phyloP scores from a whole-genome alignment of 2,888 invertebrate genomes.

The Megalurothrips usitatus region DNA sequence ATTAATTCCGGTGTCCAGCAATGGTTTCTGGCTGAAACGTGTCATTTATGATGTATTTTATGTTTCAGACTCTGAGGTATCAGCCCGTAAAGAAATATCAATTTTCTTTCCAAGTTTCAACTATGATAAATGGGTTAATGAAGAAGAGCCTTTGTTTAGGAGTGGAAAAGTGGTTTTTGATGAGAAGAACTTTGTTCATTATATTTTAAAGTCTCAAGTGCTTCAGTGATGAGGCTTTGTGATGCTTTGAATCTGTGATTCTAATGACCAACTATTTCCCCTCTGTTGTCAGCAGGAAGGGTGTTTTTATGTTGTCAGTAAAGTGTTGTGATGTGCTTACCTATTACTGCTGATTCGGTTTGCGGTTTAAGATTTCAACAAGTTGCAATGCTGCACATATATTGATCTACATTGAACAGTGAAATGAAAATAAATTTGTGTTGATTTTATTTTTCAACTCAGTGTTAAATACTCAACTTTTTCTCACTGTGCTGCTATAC shows the following conservation, averaged over 20 bases:
- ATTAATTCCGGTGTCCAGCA: too few species aligned
- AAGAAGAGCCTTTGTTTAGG: conserved; percentile 51
- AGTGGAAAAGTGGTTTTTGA: conserved; percentile 54
- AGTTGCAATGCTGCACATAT: too few species aligned
- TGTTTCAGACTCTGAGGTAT: conserved; percentile 65
- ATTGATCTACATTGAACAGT: too few species aligned
- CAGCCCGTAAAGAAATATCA: conserved; percentile 70
- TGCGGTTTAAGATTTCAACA: too few species aligned
- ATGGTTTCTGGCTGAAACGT: not conserved
- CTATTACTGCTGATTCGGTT: too few species aligned
- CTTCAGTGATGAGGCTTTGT: conserved; percentile 30
- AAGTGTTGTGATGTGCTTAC: too few species aligned
- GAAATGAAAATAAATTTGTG: too few species aligned
- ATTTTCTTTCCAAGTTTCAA: conserved; percentile 84
- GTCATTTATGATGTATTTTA: conserved; percentile 59
- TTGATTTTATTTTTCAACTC: too few species aligned
- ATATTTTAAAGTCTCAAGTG: conserved; percentile 39
- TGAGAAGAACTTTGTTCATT: conserved; percentile 54
- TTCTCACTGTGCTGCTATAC: too few species aligned
- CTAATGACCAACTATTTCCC: not conserved
- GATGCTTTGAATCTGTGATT: not conserved
- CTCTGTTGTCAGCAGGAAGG: not conserved
- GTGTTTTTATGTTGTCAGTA: too few species aligned
- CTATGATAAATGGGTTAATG: conserved; percentile 58
- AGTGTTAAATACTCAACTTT: too few species aligned